Evolutionary conservation across 2,113 vertebrate species (phyloP).

Genomic region (Prionailurus viverrinus): DNA sequence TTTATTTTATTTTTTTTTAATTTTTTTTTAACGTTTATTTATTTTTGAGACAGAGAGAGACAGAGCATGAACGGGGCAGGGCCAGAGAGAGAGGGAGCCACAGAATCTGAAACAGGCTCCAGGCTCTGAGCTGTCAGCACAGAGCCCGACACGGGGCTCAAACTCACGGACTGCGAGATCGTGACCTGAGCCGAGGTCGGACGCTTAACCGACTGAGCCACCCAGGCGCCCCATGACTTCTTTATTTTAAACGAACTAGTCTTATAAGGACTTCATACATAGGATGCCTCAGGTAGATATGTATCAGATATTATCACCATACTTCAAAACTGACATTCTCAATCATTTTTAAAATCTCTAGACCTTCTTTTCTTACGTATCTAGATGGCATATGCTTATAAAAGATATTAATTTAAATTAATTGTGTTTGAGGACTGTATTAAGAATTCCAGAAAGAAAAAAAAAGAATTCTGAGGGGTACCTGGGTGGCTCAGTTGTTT

Average conservation of each 20-base stretch:
- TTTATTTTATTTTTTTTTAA: not conserved
- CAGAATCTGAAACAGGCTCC: too few relatives aligned
- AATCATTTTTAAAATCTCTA: not conserved
- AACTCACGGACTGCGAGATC: too few relatives aligned
- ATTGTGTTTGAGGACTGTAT: not conserved
- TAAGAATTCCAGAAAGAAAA: constrained; percentile 14
- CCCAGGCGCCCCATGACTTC: too few relatives aligned
- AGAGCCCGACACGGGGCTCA: too few relatives aligned
- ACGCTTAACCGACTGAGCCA: too few relatives aligned
- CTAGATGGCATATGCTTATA: not conserved
- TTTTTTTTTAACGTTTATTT: too few relatives aligned
- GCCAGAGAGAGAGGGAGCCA: too few relatives aligned
- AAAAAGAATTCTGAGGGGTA: not conserved
- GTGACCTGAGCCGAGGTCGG: too few relatives aligned
- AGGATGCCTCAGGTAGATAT: not conserved
- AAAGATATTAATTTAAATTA: constrained; percentile 41
- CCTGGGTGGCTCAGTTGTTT: too few relatives aligned
- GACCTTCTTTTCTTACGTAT: not conserved
- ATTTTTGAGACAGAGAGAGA: too few relatives aligned
- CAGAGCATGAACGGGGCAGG: too few relatives aligned
- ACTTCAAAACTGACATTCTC: not conserved
- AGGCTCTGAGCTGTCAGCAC: too few relatives aligned
- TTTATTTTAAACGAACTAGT: not conserved
- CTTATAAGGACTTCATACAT: not conserved
- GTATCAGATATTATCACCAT: not conserved